Conservation (phyloP, 1,140 invertebrate genomes). For the Pygmarrhopalites habei region DNA sequence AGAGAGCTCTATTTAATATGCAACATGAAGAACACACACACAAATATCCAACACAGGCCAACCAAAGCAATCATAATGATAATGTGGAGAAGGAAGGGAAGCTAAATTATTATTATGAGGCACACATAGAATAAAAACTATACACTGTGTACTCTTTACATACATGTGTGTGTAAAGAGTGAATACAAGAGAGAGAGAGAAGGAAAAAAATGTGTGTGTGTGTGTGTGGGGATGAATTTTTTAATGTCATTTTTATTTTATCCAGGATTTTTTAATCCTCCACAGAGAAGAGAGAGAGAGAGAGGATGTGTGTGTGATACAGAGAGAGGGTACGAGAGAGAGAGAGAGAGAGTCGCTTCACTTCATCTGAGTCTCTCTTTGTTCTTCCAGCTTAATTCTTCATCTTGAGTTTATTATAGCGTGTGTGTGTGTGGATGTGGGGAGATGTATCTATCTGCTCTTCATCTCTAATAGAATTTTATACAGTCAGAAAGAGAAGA, state of each 20-base stretch:
- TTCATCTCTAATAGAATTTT: too few species aligned
- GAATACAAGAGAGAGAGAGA: constrained; percentile 2
- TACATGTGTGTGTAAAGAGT: background rate
- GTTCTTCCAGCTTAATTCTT: constrained; percentile 23
- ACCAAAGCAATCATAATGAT: constrained; percentile 12
- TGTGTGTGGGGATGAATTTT: constrained; percentile 8
- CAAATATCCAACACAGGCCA: too few species aligned
- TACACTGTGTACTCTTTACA: background rate
- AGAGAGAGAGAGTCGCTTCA: constrained; percentile 7
- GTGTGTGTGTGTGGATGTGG: too few species aligned
- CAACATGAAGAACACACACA: constrained; percentile 1
- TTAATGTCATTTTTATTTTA: constrained; percentile 15
- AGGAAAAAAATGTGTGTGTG: constrained; percentile 6
- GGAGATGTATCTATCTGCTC: too few species aligned
- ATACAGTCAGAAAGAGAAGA: too few species aligned
- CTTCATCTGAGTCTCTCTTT: constrained; percentile 11
- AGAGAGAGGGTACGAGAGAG: too few species aligned
- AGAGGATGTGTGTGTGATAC: too few species aligned
- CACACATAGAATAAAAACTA: background rate
- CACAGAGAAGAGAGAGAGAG: background rate
- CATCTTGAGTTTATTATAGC: too few species aligned
- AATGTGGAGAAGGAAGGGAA: constrained; percentile 12
- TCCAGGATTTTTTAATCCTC: background rate
- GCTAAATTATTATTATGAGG: constrained; percentile 3
- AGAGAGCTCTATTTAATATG: constrained; percentile 12